A percentile compares a stretch with the other conserved stretches of the same genome.
These are phyloP conservation scores for Hystrix cristata DNA, from an alignment of 2,113 vertebrate genomes.

Conservation along the genomic window DNA sequence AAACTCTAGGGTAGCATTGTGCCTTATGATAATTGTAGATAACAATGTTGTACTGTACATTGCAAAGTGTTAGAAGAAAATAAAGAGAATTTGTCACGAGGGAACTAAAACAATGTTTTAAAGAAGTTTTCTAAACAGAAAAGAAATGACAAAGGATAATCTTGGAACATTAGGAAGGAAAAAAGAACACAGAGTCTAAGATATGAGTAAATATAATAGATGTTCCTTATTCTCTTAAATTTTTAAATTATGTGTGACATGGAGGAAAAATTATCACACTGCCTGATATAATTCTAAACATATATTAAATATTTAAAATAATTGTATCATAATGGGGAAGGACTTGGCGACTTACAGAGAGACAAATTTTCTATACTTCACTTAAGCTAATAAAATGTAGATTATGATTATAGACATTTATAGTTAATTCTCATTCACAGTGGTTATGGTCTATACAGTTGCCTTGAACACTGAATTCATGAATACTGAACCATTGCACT, in stretches of 20 bases:
- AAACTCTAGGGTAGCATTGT: background rate
- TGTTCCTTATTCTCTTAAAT: background rate
- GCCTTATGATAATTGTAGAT: background rate
- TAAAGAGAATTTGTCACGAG: background rate
- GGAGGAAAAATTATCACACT: background rate
- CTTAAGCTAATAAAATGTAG: background rate
- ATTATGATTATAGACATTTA: background rate
- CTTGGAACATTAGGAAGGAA: conserved; percentile 1
- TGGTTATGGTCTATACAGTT: background rate
- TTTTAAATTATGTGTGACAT: background rate
- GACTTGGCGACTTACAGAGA: background rate
- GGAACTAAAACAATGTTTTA: background rate
- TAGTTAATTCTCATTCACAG: background rate
- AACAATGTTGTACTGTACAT: background rate
- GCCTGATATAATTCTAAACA: background rate
- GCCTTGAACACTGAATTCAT: background rate
- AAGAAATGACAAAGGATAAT: background rate
- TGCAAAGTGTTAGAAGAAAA: background rate
- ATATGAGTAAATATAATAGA: background rate
- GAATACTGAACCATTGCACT: background rate
- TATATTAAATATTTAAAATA: background rate
- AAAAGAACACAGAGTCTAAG: background rate
- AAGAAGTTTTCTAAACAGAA: background rate
- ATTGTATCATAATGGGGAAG: background rate
- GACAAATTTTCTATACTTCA: background rate